These are phyloP conservation scores for Aleiodes leptofemur DNA, from an alignment of 2,888 invertebrate species.

Conservation along the genomic window DNA sequence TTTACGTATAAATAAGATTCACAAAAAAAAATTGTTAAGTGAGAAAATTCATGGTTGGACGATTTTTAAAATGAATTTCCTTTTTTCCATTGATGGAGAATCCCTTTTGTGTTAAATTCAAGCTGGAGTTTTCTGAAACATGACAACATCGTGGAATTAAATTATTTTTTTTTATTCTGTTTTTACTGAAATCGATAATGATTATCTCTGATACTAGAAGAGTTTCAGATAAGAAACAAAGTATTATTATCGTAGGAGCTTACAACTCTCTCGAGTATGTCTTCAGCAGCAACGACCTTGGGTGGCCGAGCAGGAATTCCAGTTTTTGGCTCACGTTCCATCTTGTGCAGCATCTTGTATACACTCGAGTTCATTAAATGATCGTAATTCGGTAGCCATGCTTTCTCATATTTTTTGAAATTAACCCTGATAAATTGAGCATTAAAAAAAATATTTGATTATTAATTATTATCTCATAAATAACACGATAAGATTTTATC, in stretches of 20 bases:
- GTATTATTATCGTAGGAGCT: constrained; percentile 49
- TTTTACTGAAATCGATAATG: constrained; percentile 18
- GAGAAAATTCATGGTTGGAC: constrained; percentile 9
- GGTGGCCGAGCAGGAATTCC: constrained; percentile 82
- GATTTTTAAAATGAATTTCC: neutral
- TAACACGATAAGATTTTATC: neutral
- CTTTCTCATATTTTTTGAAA: constrained; percentile 91
- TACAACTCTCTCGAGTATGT: constrained; percentile 75
- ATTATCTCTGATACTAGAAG: constrained; percentile 14
- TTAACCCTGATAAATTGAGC: constrained; percentile 82
- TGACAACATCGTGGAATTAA: neutral
- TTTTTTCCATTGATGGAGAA: neutral
- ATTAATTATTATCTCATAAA: constrained; percentile 9
- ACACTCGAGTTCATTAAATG: constrained; percentile 88
- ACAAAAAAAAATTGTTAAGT: constrained; percentile 26
- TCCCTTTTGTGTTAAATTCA: constrained; percentile 3
- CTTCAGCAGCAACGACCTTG: constrained; percentile 82
- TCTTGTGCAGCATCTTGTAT: constrained; percentile 86
- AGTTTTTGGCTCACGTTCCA: constrained; percentile 82
- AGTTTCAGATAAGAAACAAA: neutral
- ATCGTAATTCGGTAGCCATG: constrained; percentile 83
- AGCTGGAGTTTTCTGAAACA: constrained; percentile 22
- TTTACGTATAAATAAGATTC: constrained; percentile 35
- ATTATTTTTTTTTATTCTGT: neutral
- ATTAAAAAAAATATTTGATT: neutral